Evolutionary conservation across 2,113 vertebrate genomes (phyloP), one percentile per base, ranked within the genome.

Genomic region (Limnothrissa miodon): DNA sequence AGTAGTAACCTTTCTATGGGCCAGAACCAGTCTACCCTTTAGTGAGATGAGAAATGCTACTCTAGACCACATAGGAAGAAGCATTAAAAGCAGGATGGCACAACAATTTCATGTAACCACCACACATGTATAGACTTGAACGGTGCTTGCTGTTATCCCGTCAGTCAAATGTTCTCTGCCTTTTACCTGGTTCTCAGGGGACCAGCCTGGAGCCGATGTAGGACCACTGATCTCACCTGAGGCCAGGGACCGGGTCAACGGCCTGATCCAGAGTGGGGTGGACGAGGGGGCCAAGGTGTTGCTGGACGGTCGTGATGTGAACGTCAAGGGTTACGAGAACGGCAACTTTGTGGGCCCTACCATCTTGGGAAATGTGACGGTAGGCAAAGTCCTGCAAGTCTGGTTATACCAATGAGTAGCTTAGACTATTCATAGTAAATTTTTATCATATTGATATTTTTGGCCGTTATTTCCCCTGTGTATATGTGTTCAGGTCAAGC

Each of bases 301-400:
- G 74, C 93, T 99, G 45, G 97, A 99, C 78, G 98, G 98, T 62
- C 94, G 97, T 81, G 93, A 92, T 0, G 91, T 99, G 85, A 96
- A 96, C 81, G 97, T 99, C 81, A 98, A 97, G 90, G 97, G 98
- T 86, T 99, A 95, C 48, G 97, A 99, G 92, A 96, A 94, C 0
- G 97, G 97, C 82, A 99, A 99, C 93, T 99, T 99, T 89, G 97
- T 99, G 86, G 97, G 97, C 48, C 97, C 97, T 78, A 99, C 98
- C 0, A 96, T 99, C 89, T 94, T 99, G 82, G 83, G 92, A 87
- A 92, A 93, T 1, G 97, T 99, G 85, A 97, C 95, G 89, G 98
- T 99, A 89, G 92, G 8, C 88, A 92, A 78, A n/a, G n/a, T n/a
- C n/a, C n/a, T n/a, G n/a, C n/a, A n/a, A n/a, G n/a, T n/a, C n/a